These are phyloP conservation scores for Chalcosyrphus nemorum DNA, from an alignment of 2,888 invertebrate genomes.

Conservation along the genomic window DNA sequence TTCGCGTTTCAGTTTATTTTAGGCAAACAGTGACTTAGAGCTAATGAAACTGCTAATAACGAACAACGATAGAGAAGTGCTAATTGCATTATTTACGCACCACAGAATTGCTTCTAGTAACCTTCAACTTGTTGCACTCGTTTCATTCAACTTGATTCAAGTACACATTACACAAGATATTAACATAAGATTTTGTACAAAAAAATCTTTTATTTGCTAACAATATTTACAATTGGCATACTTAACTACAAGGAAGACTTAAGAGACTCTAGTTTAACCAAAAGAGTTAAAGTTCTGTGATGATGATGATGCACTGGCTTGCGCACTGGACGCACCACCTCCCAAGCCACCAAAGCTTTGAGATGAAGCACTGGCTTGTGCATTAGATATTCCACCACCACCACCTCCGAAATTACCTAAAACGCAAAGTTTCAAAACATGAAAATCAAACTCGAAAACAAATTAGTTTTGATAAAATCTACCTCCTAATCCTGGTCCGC, in stretches of 20 bases:
- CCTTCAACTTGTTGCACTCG: background rate
- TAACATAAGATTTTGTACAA: background rate
- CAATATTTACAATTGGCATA: slow-evolving; percentile 22
- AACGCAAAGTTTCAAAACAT: background rate
- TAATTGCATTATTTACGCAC: background rate
- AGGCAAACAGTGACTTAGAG: too few species aligned
- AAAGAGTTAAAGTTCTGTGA: slow-evolving; percentile 42
- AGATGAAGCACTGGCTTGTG: slow-evolving; percentile 53
- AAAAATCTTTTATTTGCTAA: slow-evolving; percentile 14
- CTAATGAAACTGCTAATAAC: background rate
- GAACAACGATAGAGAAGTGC: background rate
- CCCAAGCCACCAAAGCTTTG: slow-evolving; percentile 48
- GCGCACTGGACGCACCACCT: slow-evolving; percentile 46
- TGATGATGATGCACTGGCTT: slow-evolving; percentile 59
- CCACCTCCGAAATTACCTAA: slow-evolving; percentile 52
- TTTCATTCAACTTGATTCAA: background rate
- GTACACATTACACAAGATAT: background rate
- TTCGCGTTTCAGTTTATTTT: too few species aligned
- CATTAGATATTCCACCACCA: slow-evolving; percentile 41
- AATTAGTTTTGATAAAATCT: background rate
- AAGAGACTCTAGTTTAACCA: slow-evolving; percentile 28
- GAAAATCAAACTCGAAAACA: too few species aligned
- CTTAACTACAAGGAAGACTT: background rate
- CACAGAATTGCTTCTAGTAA: background rate
- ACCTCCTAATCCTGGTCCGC: slow-evolving; percentile 23